phyloP scores from a whole-genome alignment of 2,797 vertebrate genomes.

The Buphagus erythrorhynchus region DNA sequence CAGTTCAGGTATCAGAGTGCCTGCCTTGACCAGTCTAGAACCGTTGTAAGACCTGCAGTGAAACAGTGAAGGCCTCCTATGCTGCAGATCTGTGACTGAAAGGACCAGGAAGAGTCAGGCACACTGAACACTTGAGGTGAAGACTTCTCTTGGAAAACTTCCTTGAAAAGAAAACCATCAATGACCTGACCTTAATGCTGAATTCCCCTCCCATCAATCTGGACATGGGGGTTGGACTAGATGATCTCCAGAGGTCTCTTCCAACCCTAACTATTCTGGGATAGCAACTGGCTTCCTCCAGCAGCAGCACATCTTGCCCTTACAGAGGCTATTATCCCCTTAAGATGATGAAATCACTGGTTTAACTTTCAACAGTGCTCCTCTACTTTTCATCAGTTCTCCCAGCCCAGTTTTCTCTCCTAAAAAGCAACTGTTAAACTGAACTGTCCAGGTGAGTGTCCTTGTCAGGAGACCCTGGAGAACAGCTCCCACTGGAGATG shows the following conservation, averaged over 20 bases:
- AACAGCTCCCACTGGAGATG: neutral
- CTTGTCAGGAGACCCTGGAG: neutral
- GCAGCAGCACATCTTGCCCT: neutral
- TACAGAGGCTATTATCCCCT: neutral
- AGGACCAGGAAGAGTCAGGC: neutral
- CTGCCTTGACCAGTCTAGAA: neutral
- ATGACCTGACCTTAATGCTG: neutral
- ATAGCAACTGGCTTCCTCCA: neutral
- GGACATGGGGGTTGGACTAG: neutral
- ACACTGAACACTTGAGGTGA: neutral
- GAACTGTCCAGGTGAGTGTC: neutral
- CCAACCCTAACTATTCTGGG: neutral
- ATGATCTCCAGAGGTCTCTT: neutral
- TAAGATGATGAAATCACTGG: neutral
- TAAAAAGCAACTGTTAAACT: neutral
- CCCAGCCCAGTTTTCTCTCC: neutral
- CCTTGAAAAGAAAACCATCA: neutral
- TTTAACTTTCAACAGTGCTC: neutral
- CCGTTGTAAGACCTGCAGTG: neutral
- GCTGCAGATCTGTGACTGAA: neutral
- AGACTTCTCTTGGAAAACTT: neutral
- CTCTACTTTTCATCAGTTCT: neutral
- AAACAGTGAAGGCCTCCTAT: neutral
- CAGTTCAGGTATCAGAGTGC: neutral
- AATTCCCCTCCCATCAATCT: neutral